phyloP scores from a whole-genome alignment of 2,888 invertebrate species.

The Nymphalis c-album region DNA sequence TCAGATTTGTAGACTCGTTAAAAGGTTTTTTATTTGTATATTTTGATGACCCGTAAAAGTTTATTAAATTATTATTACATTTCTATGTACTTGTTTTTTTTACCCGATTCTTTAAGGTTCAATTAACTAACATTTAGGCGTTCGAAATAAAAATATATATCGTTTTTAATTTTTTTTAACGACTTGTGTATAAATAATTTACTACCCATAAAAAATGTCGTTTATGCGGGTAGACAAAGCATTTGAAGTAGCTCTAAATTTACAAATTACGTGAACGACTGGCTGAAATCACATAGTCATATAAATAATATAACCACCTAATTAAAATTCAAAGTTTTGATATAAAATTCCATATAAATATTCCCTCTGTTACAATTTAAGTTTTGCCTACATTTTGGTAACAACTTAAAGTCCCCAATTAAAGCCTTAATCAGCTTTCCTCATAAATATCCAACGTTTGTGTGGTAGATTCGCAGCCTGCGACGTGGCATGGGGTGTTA shows the following conservation, averaged over 20 bases:
- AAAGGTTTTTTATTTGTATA: constrained; percentile 53
- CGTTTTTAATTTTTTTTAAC: constrained; percentile 7
- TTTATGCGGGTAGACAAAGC: constrained; percentile 59
- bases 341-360: not conserved
- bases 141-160: too few species aligned
- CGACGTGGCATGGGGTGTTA: constrained; percentile 70
- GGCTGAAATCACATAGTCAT: too few species aligned
- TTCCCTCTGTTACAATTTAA: constrained; percentile 17
- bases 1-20: constrained; percentile 55
- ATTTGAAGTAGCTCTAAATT: constrained; percentile 60
- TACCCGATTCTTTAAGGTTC: too few species aligned
- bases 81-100: constrained; percentile 46
- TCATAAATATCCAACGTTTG: constrained; percentile 75
- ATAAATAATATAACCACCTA: not conserved
- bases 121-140: too few species aligned
- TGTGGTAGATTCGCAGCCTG: constrained; percentile 68
- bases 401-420: constrained; percentile 54
- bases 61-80: constrained; percentile 62
- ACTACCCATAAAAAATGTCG: constrained; percentile 54
- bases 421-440: constrained; percentile 73
- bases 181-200: constrained; percentile 42
- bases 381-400: constrained; percentile 25
- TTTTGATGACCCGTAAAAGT: constrained; percentile 54
- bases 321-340: too few species aligned
- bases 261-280: constrained; percentile 50